Percentiles rank a stretch among this genome's conserved stretches.
phyloP scores from a whole-genome alignment of 23 tunicate species.

The Botrylloides violaceus region DNA sequence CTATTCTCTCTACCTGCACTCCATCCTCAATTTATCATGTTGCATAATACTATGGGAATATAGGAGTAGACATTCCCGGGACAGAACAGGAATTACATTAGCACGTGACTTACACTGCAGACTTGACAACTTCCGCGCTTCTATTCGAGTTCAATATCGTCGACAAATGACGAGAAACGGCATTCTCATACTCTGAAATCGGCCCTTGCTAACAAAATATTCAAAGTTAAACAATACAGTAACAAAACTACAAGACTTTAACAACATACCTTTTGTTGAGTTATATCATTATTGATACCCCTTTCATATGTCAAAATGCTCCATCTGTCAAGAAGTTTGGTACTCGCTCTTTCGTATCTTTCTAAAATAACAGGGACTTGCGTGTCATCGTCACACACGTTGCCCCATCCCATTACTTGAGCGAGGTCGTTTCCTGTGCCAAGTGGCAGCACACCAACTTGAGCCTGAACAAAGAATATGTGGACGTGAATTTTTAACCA shows the following conservation, averaged over 20 bases:
- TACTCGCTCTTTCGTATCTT: conserved; percentile 78
- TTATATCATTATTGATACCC: neutral
- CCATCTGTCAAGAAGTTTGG: conserved; percentile 87
- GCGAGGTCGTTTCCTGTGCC: conserved; percentile 99
- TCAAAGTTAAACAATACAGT: neutral
- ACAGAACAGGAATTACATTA: too few relatives aligned
- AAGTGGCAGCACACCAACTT: conserved; percentile 93
- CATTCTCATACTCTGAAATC: conserved; percentile 66
- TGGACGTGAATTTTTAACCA: too few relatives aligned
- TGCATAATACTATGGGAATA: too few relatives aligned
- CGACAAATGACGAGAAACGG: conserved; percentile 73
- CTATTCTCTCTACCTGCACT: too few relatives aligned
- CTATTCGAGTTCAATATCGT: conserved; percentile 73
- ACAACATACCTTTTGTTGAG: neutral
- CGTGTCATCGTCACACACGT: conserved; percentile 91
- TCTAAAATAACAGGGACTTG: conserved; percentile 90
- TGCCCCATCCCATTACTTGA: conserved; percentile 99
- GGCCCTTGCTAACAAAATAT: conserved; percentile 12
- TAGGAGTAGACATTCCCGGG: too few relatives aligned
- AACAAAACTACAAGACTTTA: neutral
- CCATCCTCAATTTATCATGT: too few relatives aligned
- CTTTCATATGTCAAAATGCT: conserved; percentile 34
- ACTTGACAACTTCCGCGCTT: conserved; percentile 51
- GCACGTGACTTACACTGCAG: conserved; percentile 64
- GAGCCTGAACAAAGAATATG: conserved; percentile 56